These are phyloP conservation scores for Stenchaetothrips biformis DNA, from an alignment of 2,888 invertebrate species.

Conservation along the genomic window DNA sequence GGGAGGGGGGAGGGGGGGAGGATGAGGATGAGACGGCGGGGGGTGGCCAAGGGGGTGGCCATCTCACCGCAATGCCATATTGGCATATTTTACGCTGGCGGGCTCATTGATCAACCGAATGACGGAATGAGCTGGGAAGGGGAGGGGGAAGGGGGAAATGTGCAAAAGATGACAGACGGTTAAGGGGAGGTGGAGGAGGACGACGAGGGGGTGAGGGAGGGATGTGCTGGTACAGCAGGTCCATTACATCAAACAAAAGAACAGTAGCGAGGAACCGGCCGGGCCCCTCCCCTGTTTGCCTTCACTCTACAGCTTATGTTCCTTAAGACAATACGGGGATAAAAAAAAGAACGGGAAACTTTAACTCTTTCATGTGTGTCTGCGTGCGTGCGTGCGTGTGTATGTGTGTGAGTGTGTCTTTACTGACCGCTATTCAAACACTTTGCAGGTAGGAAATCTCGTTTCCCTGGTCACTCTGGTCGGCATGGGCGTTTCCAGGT, in stretches of 20 bases:
- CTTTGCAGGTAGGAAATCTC: no score
- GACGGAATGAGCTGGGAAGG: not conserved
- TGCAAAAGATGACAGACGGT: slow-evolving; percentile 23
- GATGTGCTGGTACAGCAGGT: not conserved
- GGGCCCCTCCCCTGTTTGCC: not conserved
- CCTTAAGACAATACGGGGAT: not conserved
- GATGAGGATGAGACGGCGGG: not conserved
- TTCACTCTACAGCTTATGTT: not conserved
- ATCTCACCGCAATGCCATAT: slow-evolving; percentile 11
- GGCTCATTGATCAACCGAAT: slow-evolving; percentile 16
- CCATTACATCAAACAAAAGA: slow-evolving; percentile 24
- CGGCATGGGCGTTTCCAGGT: no score
- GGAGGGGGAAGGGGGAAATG: not conserved
- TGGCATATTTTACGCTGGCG: slow-evolving; percentile 19
- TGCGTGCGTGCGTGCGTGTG: not conserved
- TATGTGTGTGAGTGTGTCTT: not conserved
- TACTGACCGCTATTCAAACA: no score
- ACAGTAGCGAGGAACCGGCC: not conserved
- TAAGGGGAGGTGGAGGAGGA: not conserved
- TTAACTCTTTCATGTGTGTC: no score
- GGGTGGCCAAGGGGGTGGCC: not conserved
- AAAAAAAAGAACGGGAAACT: not conserved
- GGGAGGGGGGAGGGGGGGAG: not conserved
- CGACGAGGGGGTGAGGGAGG: not conserved
- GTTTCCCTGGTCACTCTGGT: no score